phyloP scores from a whole-genome alignment of 2,888 invertebrate genomes.

The Andrena flavipes region DNA sequence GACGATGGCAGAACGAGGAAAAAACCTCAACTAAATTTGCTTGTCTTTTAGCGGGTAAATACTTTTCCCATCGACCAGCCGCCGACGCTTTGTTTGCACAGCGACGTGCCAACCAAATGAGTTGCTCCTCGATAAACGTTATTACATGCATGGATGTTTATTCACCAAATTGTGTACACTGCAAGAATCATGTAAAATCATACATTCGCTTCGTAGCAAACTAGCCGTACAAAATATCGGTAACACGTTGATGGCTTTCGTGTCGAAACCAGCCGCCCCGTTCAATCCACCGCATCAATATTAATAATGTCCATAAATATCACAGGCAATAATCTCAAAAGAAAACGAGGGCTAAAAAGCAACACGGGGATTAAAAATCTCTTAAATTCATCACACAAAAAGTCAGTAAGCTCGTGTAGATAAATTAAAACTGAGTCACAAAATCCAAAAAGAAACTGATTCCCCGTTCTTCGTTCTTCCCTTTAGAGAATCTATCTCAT shows the following conservation, averaged over 20 bases:
- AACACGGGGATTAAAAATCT: no score
- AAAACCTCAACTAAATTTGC: constrained; percentile 57
- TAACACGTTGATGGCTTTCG: no score
- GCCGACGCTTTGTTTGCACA: constrained; percentile 27
- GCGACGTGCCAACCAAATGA: background rate
- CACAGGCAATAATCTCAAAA: no score
- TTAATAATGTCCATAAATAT: no score
- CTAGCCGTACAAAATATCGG: background rate
- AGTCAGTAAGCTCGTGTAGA: no score
- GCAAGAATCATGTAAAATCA: background rate
- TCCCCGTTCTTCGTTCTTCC: background rate
- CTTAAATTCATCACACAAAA: no score
- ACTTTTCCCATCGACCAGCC: constrained; percentile 34
- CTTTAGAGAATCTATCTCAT: background rate
- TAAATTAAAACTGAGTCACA: no score
- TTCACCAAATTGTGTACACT: background rate
- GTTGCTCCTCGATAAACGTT: constrained; percentile 18
- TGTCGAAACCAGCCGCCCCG: no score
- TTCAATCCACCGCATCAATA: no score
- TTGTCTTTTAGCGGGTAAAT: constrained; percentile 53
- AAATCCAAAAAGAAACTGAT: no score
- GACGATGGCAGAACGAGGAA: constrained; percentile 36
- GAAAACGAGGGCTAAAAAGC: no score
- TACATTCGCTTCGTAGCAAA: background rate
- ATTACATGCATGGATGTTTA: constrained; percentile 14